Evolutionary conservation across 2,797 vertebrate genomes (phyloP).

Genomic region (Podarcis lilfordi): DNA sequence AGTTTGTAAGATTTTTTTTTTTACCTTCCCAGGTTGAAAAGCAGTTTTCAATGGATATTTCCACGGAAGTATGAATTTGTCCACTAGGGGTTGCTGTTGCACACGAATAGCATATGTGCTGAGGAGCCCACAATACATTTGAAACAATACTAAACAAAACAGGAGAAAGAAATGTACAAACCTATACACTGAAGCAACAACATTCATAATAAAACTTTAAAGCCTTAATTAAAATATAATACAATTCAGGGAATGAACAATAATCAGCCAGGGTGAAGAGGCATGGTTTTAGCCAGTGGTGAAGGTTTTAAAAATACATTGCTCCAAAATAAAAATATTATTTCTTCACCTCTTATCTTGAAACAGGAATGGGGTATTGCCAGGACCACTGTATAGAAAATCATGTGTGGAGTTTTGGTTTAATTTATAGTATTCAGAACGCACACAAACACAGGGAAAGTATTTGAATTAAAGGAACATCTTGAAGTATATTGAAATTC

Average conservation of each 20-base stretch:
- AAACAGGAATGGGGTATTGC: conserved; percentile 34
- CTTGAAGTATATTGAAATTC: neutral
- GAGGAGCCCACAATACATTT: neutral
- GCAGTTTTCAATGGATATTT: neutral
- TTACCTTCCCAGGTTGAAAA: neutral
- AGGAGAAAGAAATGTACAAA: neutral
- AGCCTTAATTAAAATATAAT: too few relatives aligned
- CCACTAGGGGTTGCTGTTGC: conserved; percentile 75
- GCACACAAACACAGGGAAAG: conserved; percentile 30
- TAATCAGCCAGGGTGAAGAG: neutral
- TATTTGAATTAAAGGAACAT: conserved; percentile 48
- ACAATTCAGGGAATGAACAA: too few relatives aligned
- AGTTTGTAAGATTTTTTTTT: neutral
- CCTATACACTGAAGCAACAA: too few relatives aligned
- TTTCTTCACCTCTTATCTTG: neutral
- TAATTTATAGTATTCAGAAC: neutral
- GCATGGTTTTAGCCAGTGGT: too few relatives aligned
- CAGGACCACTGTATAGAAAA: conserved; percentile 47
- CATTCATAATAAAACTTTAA: too few relatives aligned
- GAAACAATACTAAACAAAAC: neutral
- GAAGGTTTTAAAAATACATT: conserved; percentile 38
- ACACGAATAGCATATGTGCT: conserved; percentile 1
- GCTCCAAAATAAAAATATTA: conserved; percentile 32
- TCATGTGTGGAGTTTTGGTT: conserved; percentile 16
- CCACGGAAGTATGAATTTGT: neutral